phyloP scores from a whole-genome alignment of 2,888 invertebrate genomes.

The Orthosia gracilis region DNA sequence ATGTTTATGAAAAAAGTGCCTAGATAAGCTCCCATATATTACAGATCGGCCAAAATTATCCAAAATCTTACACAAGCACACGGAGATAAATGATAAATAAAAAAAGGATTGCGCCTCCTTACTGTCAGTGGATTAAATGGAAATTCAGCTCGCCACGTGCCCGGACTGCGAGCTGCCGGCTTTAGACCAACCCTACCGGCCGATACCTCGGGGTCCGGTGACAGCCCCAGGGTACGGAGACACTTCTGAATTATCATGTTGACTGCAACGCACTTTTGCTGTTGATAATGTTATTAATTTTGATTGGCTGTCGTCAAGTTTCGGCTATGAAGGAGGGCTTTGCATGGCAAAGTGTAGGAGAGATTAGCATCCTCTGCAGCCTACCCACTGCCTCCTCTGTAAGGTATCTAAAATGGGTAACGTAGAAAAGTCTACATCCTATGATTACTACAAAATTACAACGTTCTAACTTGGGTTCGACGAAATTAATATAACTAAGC shows the following conservation, averaged over 20 bases:
- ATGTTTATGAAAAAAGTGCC: neutral
- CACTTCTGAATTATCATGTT: slow-evolving; percentile 46
- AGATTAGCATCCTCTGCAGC: neutral
- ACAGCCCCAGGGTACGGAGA: neutral
- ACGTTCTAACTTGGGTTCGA: neutral
- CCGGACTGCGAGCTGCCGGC: slow-evolving; percentile 65
- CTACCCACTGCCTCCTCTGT: no score
- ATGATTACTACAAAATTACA: neutral
- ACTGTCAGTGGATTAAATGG: slow-evolving; percentile 72
- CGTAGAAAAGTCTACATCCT: neutral
- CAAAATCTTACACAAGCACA: slow-evolving; percentile 13
- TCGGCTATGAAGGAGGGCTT: neutral
- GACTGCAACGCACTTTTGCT: slow-evolving; percentile 43
- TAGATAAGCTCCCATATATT: neutral
- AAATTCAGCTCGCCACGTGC: slow-evolving; percentile 71
- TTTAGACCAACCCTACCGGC: slow-evolving; percentile 42
- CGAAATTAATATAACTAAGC: neutral
- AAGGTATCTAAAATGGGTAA: no score
- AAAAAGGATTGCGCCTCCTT: slow-evolving; percentile 29
- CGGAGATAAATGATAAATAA: slow-evolving; percentile 33
- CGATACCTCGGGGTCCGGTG: slow-evolving; percentile 12
- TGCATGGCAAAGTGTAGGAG: neutral
- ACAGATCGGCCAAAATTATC: neutral
- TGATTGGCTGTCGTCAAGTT: slow-evolving; percentile 28
- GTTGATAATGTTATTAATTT: slow-evolving; percentile 55